These are phyloP conservation scores for Cyprinodon tularosa DNA, from an alignment of 2,113 vertebrate species.

Conservation along the genomic window DNA sequence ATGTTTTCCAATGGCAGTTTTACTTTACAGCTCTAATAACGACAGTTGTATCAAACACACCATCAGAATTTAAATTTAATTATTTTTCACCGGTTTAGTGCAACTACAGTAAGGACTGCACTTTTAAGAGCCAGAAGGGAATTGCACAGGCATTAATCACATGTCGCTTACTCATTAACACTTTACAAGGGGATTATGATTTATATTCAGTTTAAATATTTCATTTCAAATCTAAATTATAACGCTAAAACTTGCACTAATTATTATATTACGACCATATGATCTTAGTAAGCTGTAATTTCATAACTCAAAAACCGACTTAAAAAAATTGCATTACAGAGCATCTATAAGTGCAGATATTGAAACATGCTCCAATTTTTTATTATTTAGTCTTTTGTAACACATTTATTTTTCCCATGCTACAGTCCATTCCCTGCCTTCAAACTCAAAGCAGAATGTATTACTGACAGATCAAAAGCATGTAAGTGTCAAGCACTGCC, in stretches of 20 bases:
- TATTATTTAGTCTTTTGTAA: slow-evolving; percentile 6
- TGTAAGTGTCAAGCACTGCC: slow-evolving; percentile 14
- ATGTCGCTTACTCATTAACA: slow-evolving; percentile 43
- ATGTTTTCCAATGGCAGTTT: slow-evolving; percentile 5
- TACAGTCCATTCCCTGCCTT: not conserved
- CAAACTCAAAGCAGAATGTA: slow-evolving; percentile 6
- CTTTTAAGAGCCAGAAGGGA: slow-evolving; percentile 34
- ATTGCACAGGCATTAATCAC: slow-evolving; percentile 43
- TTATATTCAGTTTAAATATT: not conserved
- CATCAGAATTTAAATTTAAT: slow-evolving; percentile 20
- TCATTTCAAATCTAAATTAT: slow-evolving; percentile 38
- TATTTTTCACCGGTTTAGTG: slow-evolving; percentile 31
- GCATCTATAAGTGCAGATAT: not conserved
- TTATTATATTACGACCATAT: slow-evolving; percentile 41
- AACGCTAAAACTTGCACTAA: slow-evolving; percentile 21
- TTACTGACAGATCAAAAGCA: slow-evolving; percentile 25
- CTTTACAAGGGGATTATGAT: slow-evolving; percentile 34
- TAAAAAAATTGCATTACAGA: not conserved
- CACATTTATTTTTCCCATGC: not conserved
- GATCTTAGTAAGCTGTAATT: slow-evolving; percentile 12
- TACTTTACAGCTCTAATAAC: slow-evolving; percentile 25
- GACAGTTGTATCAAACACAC: slow-evolving; percentile 15
- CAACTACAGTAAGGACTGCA: slow-evolving; percentile 25
- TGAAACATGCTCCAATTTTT: not conserved
- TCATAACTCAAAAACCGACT: slow-evolving; percentile 19